Percentiles rank a stretch among this genome's conserved stretches.
These are phyloP conservation scores for Andrena haemorrhoa DNA, from an alignment of 2,888 invertebrate genomes.

Conservation along the genomic window DNA sequence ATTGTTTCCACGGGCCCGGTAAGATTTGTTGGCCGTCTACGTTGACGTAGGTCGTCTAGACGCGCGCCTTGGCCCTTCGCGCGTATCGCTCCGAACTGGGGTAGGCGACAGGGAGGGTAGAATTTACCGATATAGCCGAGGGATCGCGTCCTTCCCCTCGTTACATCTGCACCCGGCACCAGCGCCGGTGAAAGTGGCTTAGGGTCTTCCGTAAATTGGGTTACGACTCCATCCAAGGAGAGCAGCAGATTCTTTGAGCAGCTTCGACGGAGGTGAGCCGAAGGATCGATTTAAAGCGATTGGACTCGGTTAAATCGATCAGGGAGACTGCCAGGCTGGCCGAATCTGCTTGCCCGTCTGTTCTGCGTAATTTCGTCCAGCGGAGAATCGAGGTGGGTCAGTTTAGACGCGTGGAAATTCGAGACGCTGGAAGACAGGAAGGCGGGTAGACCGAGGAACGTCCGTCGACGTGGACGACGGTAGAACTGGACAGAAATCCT, in stretches of 20 bases:
- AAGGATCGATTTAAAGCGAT: slow-evolving; percentile 35
- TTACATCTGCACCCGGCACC: slow-evolving; percentile 35
- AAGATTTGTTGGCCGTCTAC: slow-evolving; percentile 37
- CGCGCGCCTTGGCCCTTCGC: slow-evolving; percentile 62
- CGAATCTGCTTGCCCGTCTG: background rate
- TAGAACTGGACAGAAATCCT: slow-evolving; percentile 48
- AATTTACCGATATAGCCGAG: slow-evolving; percentile 35
- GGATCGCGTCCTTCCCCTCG: slow-evolving; percentile 35
- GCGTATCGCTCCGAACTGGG: slow-evolving; percentile 42
- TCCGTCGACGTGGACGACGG: slow-evolving; percentile 59
- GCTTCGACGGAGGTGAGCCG: slow-evolving; percentile 5
- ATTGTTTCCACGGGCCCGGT: slow-evolving; percentile 40
- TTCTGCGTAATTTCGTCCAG: slow-evolving; percentile 5
- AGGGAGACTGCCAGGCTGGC: background rate
- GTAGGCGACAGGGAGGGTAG: slow-evolving; percentile 49
- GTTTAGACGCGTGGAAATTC: slow-evolving; percentile 20
- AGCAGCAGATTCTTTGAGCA: slow-evolving; percentile 36
- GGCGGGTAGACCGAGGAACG: slow-evolving; percentile 15
- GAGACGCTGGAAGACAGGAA: slow-evolving; percentile 12
- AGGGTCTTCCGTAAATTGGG: slow-evolving; percentile 73
- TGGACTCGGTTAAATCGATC: slow-evolving; percentile 19
- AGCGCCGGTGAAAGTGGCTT: slow-evolving; percentile 70
- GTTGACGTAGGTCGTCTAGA: slow-evolving; percentile 76
- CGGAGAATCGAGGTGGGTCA: background rate
- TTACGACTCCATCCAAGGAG: slow-evolving; percentile 55